Evolutionary conservation across 2,888 invertebrate species (phyloP), one percentile per base, ranked within the genome.

Genomic region (Caenorhabditis sp.): DNA sequence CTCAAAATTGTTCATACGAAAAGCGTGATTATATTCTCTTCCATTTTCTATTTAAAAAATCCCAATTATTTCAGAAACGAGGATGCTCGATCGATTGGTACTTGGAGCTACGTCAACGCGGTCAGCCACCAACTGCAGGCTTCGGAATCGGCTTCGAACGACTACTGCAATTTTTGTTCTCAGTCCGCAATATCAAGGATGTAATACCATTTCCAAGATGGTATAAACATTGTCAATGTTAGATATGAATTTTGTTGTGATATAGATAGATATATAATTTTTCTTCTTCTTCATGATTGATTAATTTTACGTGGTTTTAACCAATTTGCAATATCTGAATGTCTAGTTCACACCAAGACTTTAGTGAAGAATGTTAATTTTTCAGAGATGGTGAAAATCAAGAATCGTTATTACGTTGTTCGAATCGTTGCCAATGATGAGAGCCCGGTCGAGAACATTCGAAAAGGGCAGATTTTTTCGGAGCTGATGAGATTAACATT

Each of bases 131-230:
- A 0, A 95, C 95, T 12, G 96, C 93, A 21, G 99, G 99, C 0
- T 99, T 94, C 89, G 99, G 99, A 7, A 90, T 99, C 85, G 99
- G 99, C 0, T 92, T 99, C 87, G 99, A 99, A 88, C 91, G 99
- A 83, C 92, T 93, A 83, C 88, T 99, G 67, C 78, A 80, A 56
- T 72, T 73, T 62, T 77, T 97, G 43, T 91, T 95, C 50, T 92
- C 93, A 61, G 91, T 95, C 50, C 89, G 90, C 57, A 97, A 95
- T 89, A 96, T 99, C 80, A 94, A 94, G 89, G 99, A 99, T 88
- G 92, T 93, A 4, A 91, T 95, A 83, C 94, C 97, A 0, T 99
- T 96, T 89, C 97, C 99, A 0, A 91, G 99, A 76, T 94, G 94
- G 93, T 93, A 94, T 14, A 79, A 85, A 63, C 87, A 88, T 67